Base-by-base conservation (phyloP, 2,797 vertebrate species). In the Neosalanx taihuensis region DNA sequence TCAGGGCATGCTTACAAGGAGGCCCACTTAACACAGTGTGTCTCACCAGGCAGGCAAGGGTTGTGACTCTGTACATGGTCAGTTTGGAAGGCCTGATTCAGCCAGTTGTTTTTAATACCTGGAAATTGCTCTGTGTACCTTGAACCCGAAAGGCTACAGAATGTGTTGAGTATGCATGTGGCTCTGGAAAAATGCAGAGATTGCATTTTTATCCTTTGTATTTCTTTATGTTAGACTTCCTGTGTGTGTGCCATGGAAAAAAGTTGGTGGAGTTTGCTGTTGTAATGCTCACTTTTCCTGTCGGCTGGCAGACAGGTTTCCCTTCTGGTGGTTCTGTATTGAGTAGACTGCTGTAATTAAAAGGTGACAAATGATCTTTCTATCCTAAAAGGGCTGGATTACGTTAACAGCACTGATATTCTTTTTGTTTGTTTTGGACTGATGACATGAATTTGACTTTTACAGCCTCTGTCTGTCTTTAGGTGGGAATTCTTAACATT, bases 101-200 rank as follows among this genome's bases (percentile, higher is more conserved):
- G 56, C 20, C 57, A n/a, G 57, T 26, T 71, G 1, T 9, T 71
- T 79, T 68, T 4, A 62, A 85, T 79, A 74, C 75, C 79, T 72
- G 85, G 76, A 78, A 79, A 85, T 82, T 79, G 71, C 41, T 75
- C 69, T 77, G 76, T 88, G 86, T 82, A 87, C 83, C 80, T 89
- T 89, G 79, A 85, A 90, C 83, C 85, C 53, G 80, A 63, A 26
- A 65, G 72, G 60, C 76, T 9, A 46, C 75, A 80, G 69, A 89
- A 89, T 86, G 61, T 87, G 89, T 88, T 0, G 74, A 82, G 70
- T 82, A 76, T 85, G 89, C 86, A 86, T 67, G 72, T 17, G 23
- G 69, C 57, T 70, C 73, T 70, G 70, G 51, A 84, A 84, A 78
- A 84, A 88, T 78, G 77, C 78, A 78, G 72, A 64, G 29, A 10